A percentile compares a stretch with the other conserved stretches of the same genome.
phyloP scores from a whole-genome alignment of 2,888 invertebrate species.

The Acanthoscelides obtectus region DNA sequence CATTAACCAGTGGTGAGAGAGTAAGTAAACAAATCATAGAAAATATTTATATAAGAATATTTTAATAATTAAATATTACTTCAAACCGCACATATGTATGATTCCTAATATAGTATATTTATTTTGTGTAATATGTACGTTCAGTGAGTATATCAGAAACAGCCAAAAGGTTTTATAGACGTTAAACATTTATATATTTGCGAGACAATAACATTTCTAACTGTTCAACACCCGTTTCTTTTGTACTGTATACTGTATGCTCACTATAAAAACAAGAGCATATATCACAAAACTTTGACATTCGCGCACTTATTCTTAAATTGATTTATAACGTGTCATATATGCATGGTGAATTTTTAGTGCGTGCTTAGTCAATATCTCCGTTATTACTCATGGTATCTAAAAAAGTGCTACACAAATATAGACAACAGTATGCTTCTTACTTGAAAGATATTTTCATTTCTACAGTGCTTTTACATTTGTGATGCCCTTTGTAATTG shows the following conservation, averaged over 20 bases:
- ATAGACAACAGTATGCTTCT: too few relatives aligned
- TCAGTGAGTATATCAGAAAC: not conserved
- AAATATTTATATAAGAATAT: not conserved
- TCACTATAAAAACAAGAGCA: not conserved
- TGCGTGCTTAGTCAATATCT: too few relatives aligned
- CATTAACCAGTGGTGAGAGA: not conserved
- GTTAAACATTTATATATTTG: not conserved
- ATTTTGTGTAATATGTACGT: not conserved
- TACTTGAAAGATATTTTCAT: too few relatives aligned
- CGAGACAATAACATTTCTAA: not conserved
- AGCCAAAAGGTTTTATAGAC: not conserved
- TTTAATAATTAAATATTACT: not conserved
- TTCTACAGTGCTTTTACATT: too few relatives aligned
- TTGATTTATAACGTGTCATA: not conserved
- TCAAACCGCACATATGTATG: not conserved
- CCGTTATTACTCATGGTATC: too few relatives aligned
- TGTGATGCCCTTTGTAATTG: too few relatives aligned
- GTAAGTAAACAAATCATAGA: not conserved
- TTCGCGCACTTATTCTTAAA: not conserved
- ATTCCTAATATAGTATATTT: not conserved
- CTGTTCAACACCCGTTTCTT: not conserved
- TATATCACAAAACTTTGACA: not conserved
- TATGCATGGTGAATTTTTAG: too few relatives aligned
- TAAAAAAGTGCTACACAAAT: too few relatives aligned
- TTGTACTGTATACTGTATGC: not conserved